Base-by-base conservation (phyloP, 1,140 invertebrate genomes). In the Parapsyche elsis region DNA sequence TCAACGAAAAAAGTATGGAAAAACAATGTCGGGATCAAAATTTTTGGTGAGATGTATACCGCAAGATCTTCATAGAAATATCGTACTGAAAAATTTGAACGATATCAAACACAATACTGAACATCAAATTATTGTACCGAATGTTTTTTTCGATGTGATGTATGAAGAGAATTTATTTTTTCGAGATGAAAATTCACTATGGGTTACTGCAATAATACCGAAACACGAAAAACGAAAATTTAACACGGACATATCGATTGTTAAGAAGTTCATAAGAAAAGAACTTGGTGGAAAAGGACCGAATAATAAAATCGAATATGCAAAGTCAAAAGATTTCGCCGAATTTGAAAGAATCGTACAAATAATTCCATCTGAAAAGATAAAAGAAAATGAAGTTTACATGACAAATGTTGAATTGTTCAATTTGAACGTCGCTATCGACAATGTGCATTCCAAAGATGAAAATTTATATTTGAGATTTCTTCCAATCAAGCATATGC, bases 81-180 rank as follows among this genome's bases (percentile, higher is more conserved):
- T 83, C 38, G 78, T 78, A 9, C 53, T 76, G 10, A 21, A 64
- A 23, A 4, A 67, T 26, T 67, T 53, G 45, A n/a, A n/a, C 1
- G 16, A 57, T 46, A 1, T 14, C n/a, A n/a, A 12, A 46, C 76
- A 78, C 61, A n/a, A 21, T 73, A 57, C 21, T 12, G n/a, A 57
- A 46, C 82, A 81, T 49, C 70, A 80, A 80, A 75, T 83, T 30
- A 80, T 83, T 45, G 78, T 83, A 1, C 82, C 82, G 0, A 16
- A 16, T 21, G 5, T 9, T 38, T 70, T 78, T 14, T 83, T 81
- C 74, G 12, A 80, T 49, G 46, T 71, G 21, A 53, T 83, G 23
- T 80, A 80, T 80, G 44, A 73, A 16, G 80, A 80, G 70, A 83
- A 83, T 78, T 44, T 83, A 67, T 80, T 57, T 76, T 83, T 79